phyloP scores from a whole-genome alignment of 2,797 vertebrate species.

The Cirrhinus molitorella region DNA sequence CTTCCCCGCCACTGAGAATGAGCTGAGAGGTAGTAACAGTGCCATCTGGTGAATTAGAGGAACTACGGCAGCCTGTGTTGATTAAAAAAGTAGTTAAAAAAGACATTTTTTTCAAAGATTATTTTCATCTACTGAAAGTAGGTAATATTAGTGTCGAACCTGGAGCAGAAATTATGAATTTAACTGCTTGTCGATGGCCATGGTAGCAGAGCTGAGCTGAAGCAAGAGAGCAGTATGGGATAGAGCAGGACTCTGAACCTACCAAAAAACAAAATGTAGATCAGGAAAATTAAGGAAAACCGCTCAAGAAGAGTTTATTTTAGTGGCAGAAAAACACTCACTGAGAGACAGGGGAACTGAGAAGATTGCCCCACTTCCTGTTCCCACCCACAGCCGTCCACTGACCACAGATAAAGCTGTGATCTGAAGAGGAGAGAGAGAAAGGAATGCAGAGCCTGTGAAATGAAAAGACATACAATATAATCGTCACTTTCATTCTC shows the following conservation, averaged over 20 bases:
- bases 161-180: slow-evolving; percentile 80
- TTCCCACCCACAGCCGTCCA: slow-evolving; percentile 82
- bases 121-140: neutral
- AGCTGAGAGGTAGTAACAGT: slow-evolving; percentile 73
- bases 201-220: slow-evolving; percentile 82
- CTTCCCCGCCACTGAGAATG: slow-evolving; percentile 87
- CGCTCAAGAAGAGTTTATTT: neutral
- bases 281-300: neutral
- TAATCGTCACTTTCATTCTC: neutral
- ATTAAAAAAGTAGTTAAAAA: neutral
- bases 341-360: slow-evolving; percentile 80
- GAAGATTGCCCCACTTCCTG: slow-evolving; percentile 81
- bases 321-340: slow-evolving; percentile 63
- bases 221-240: slow-evolving; percentile 79
- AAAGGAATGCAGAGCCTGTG: slow-evolving; percentile 76
- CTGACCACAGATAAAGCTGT: slow-evolving; percentile 76
- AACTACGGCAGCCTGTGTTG: slow-evolving; percentile 75
- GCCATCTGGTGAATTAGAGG: slow-evolving; percentile 63
- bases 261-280: neutral
- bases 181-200: slow-evolving; percentile 82
- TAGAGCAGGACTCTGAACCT: slow-evolving; percentile 81
- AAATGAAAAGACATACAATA: slow-evolving; percentile 7
- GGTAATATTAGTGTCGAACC: slow-evolving; percentile 64
- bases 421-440: slow-evolving; percentile 80
- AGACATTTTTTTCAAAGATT: neutral